Base-by-base conservation (phyloP, 2,888 invertebrate species). In the Caenorhabditis sp. region DNA sequence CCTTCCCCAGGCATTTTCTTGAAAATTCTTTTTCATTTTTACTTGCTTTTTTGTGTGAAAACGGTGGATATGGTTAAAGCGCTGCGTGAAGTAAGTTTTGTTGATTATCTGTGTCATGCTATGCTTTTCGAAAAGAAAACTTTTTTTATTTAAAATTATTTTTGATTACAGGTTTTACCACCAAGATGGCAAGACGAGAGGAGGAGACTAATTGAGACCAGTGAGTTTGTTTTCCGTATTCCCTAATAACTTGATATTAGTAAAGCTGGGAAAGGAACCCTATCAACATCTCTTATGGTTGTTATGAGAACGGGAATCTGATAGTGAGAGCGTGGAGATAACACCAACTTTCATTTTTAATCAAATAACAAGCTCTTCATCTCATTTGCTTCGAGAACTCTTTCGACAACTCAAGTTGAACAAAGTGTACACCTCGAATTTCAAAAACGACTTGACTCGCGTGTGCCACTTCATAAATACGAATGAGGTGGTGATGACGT, bases 401-500 rank as follows among this genome's bases (percentile, higher is more conserved):
- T 24, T 16, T 10, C 22, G n/a, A 38, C 7, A 14, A 31, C 41
- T 16, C n/a, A 22, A n/a, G n/a, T 44, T 58, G n/a, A 41, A 44
- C 51, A 64, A 44, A 49, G 19, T 28, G 35, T 66, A 75, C 61
- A 74, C 56, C 54, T 51, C 26, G 38, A 63, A 54, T 38, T 51
- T 10, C 19, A 26, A 51, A 26, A 61, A 72, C 47, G 35, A 35
- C 14, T 24, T 26, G 12, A 61, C 35, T 49, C 5, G 41, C 41
- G 51, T 28, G 44, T 56, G 64, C 56, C 58, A 19, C 19, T 59
- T 64, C 76, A 76, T 76, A 68, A 76, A 68, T 76, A 76, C 68
- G 68, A 76, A 76, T 76, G 76, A 76, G 68, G 49, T 10, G 26
- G 24, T 68, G 76, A 61, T 68, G 76, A 69, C 69, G 77, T n/a